Percentiles rank a stretch among this genome's conserved stretches.
phyloP scores from a whole-genome alignment of 1,140 invertebrate species.

The Latrodectus geometricus region DNA sequence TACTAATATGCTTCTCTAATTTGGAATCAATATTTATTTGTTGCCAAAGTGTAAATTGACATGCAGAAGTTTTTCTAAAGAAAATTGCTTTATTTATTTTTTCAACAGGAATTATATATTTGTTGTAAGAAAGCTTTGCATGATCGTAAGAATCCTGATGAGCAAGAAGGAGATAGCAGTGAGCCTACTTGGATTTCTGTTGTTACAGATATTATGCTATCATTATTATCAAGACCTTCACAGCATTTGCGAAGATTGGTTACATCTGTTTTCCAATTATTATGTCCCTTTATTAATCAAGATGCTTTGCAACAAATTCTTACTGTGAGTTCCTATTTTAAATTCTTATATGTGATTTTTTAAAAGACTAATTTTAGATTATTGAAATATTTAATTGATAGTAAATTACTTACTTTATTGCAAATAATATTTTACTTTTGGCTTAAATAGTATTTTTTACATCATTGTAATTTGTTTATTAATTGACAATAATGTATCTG shows the following conservation, averaged over 20 bases:
- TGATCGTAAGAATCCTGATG: constrained; percentile 66
- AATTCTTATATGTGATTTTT: no score
- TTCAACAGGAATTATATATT: constrained; percentile 72
- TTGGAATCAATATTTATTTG: no score
- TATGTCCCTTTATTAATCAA: constrained; percentile 78
- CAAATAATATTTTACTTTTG: no score
- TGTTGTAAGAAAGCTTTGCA: constrained; percentile 75
- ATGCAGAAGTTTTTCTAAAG: no score
- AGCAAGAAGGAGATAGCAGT: constrained; percentile 66
- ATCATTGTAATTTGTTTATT: no score
- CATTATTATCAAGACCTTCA: constrained; percentile 78
- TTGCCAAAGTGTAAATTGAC: no score
- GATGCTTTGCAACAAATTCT: constrained; percentile 79
- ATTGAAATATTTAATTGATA: no score
- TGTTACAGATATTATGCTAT: constrained; percentile 80
- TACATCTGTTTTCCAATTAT: constrained; percentile 78
- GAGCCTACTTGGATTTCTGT: constrained; percentile 84
- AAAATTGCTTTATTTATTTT: constrained; percentile 27
- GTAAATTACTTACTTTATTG: no score
- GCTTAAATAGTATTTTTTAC: no score
- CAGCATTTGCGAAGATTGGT: constrained; percentile 78
- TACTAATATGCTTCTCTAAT: no score
- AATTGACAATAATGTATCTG: no score
- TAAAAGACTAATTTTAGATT: no score
- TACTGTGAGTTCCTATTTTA: constrained; percentile 70